Evolutionary conservation across 1,140 invertebrate genomes (phyloP), one percentile per base, ranked within the genome.

Genomic region (Bicyclus anynana): DNA sequence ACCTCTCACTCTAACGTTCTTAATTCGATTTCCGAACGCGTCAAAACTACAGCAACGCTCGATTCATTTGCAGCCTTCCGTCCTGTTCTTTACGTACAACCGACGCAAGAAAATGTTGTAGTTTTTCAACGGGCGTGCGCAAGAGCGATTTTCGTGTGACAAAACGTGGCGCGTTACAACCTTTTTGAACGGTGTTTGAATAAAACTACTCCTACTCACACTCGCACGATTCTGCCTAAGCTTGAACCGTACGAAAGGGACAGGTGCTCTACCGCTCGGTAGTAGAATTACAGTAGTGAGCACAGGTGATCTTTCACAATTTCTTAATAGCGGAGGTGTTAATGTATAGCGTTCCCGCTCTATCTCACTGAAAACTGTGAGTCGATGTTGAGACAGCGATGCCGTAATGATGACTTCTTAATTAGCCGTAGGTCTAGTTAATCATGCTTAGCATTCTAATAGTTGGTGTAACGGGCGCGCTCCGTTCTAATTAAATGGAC

Each of bases 221-320:
- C 84, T 89, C 84, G 74, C 84, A 80, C 78, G 74, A 77, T 79
- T 87, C 79, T 59, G 79, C 76, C 72, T 87, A 85, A 83, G 87
- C 83, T 77, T 86, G 74, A 80, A 85, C 66, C 71, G 80, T 77
- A 80, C 71, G 87, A 89, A 86, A 89, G 82, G 83, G 88, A 89
- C 87, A 84, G 84, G 80, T 84, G 84, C 77, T 79, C 75, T 84
- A 85, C 77, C 75, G 79, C 74, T 72, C 69, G 75, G 79, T 80
- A 76, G 79, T 79, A 79, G 77, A 86, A 88, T 89, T 88, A 87
- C 88, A 78, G 85, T 89, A 89, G 88, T 89, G 81, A 89, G 82
- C 88, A 89, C 84, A 87, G 84, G 84, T 88, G 88, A 89, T 87
- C 88, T 88, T 89, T 85, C 77, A 86, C 77, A 74, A 84, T 80